Evolutionary conservation across 2,888 invertebrate genomes (phyloP), one percentile per base, ranked within the genome.

Genomic region (Ectemnius lituratus): DNA sequence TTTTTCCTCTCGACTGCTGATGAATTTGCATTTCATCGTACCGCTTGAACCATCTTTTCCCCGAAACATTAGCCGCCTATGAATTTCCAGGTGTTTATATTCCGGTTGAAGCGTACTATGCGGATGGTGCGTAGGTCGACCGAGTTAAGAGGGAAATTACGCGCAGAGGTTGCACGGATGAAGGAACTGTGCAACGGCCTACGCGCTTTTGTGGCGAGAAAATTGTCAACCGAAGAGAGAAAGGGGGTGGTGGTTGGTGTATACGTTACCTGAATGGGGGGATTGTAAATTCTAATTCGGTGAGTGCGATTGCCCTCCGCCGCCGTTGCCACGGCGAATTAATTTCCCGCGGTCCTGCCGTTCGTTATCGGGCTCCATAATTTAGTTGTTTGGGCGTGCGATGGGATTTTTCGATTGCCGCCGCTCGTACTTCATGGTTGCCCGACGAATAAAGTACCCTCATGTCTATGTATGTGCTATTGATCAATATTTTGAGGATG

Each of bases 21-120:
- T 86, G 85, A 87, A 87, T 87, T 87, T 86, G 82, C 87, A 87
- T 87, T 86, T 84, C 83, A 83, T 81, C 83, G 80, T 73, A 58
- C 62, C 62, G 78, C 75, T 73, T 65, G 67, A 62, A 82, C 86
- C 85, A 82, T 85, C 84, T 83, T 87, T 87, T 86, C 86, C 85
- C 87, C 84, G 84, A 86, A 23, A 86, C 86, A 86, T 85, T 81
- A 83, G 76, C 84, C 78, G 71, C 74, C 4, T 37, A 37, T 6
- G 37, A 37, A 6, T 37, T 2, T 37, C 37, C 37, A 37, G 1
- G 37, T 37, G 37, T 37, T 37, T 37, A 37, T 37, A 37, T 23
- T 23, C 23, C 23, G 23, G 23, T 23, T 23, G 23, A 3, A 70
- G 75, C 81, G 75, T 71, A 75, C 78, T 83, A 78, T 80, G 80